These are phyloP conservation scores for Prorops nasuta DNA, from an alignment of 1,140 invertebrate genomes.

Conservation along the genomic window DNA sequence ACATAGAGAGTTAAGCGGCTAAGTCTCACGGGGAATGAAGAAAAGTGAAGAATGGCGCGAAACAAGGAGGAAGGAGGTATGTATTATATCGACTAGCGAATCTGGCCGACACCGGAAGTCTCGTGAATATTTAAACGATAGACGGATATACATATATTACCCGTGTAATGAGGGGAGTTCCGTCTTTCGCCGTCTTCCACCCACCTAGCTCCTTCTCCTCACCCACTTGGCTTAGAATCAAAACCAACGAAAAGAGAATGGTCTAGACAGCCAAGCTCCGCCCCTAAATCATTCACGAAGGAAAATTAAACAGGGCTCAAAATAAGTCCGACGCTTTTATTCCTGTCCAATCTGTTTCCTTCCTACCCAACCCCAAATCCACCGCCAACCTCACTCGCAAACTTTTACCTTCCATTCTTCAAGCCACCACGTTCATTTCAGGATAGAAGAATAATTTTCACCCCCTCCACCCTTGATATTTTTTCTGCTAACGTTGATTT, in stretches of 20 bases:
- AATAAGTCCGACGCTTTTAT: slow-evolving; percentile 19
- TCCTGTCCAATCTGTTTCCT: slow-evolving; percentile 10
- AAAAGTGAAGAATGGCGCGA: too few relatives aligned
- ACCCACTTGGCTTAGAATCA: slow-evolving; percentile 8
- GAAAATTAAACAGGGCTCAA: slow-evolving; percentile 36
- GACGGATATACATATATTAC: slow-evolving; percentile 38
- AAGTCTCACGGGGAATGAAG: too few relatives aligned
- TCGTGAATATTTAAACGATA: slow-evolving; percentile 37
- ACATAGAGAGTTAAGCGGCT: too few relatives aligned
- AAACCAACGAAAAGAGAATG: slow-evolving; percentile 14
- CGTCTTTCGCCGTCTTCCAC: neutral
- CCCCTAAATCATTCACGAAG: slow-evolving; percentile 34
- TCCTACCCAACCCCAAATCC: slow-evolving; percentile 9
- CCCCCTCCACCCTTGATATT: too few relatives aligned
- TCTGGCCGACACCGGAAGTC: slow-evolving; percentile 27
- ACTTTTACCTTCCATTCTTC: slow-evolving; percentile 1
- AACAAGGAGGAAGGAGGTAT: too few relatives aligned
- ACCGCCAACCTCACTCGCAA: neutral
- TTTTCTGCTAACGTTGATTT: too few relatives aligned
- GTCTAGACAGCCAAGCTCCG: slow-evolving; percentile 4
- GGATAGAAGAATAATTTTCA: too few relatives aligned
- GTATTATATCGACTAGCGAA: slow-evolving; percentile 19
- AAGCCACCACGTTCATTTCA: too few relatives aligned
- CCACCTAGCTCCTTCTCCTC: neutral
- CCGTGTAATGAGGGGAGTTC: slow-evolving; percentile 27